phyloP scores from a whole-genome alignment of 2,888 invertebrate species.

The Mactromeris polynyma region DNA sequence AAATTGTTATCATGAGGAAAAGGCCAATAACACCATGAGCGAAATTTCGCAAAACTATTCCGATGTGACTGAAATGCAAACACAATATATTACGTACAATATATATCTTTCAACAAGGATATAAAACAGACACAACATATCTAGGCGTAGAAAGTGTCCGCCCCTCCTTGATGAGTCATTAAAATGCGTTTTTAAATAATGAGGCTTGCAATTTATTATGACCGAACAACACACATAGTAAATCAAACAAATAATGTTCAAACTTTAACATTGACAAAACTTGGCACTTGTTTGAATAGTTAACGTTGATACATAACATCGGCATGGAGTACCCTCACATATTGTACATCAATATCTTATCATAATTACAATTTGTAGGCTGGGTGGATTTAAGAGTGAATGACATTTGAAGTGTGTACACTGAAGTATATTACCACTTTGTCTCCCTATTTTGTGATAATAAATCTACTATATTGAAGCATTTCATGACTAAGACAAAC shows the following conservation, averaged over 20 bases:
- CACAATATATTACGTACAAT: too few relatives aligned
- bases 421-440: not conserved
- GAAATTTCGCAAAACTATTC: too few relatives aligned
- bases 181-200: not conserved
- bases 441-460: not conserved
- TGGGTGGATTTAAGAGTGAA: not conserved
- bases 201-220: too few relatives aligned
- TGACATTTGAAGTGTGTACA: not conserved
- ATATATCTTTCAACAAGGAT: not conserved
- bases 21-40: too few relatives aligned
- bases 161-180: not conserved
- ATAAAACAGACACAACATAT: not conserved
- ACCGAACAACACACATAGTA: not conserved
- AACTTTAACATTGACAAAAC: not conserved
- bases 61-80: too few relatives aligned
- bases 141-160: not conserved
- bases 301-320: not conserved
- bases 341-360: not conserved
- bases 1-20: too few relatives aligned
- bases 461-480: not conserved
- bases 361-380: not conserved
- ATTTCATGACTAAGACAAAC: not conserved
- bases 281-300: not conserved
- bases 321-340: not conserved
- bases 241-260: not conserved